These are phyloP conservation scores for Neuroscelio doddi DNA, from an alignment of 2,888 invertebrate genomes.

Conservation along the genomic window DNA sequence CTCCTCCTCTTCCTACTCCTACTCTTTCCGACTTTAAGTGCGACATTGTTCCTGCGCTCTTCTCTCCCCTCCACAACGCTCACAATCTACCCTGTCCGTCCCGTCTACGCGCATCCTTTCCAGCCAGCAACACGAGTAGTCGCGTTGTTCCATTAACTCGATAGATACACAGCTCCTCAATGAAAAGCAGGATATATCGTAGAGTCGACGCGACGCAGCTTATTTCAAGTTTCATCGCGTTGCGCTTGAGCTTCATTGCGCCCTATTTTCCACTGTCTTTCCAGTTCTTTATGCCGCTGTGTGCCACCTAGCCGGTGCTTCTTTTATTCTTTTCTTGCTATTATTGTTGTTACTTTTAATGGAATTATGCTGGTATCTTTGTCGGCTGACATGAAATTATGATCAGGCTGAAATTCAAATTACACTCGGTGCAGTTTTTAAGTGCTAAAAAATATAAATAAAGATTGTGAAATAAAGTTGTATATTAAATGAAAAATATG, in stretches of 20 bases:
- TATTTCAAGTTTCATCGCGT: constrained; percentile 28
- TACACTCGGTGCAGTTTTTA: background rate
- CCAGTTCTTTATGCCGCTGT: background rate
- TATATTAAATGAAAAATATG: too few species aligned
- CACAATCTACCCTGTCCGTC: constrained; percentile 1
- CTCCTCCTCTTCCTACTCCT: too few species aligned
- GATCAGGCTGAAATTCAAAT: too few species aligned
- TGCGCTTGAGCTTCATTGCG: too few species aligned
- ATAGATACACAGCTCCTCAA: constrained; percentile 37
- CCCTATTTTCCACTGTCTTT: too few species aligned
- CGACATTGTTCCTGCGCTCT: too few species aligned
- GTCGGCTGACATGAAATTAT: too few species aligned
- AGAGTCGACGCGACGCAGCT: constrained; percentile 13
- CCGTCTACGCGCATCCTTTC: constrained; percentile 20
- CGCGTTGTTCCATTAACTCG: constrained; percentile 38
- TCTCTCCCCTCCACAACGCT: background rate
- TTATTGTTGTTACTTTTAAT: background rate
- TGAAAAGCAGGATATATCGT: constrained; percentile 38
- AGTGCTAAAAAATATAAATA: background rate
- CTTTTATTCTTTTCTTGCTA: too few species aligned
- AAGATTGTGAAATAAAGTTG: background rate
- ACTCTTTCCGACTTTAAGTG: too few species aligned
- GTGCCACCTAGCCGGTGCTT: too few species aligned
- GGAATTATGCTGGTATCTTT: too few species aligned
- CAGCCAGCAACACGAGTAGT: constrained; percentile 11